A percentile compares a stretch with the other conserved stretches of the same genome.
These are phyloP conservation scores for Bufo gargarizans DNA, from an alignment of 2,113 vertebrate species.

Conservation along the genomic window DNA sequence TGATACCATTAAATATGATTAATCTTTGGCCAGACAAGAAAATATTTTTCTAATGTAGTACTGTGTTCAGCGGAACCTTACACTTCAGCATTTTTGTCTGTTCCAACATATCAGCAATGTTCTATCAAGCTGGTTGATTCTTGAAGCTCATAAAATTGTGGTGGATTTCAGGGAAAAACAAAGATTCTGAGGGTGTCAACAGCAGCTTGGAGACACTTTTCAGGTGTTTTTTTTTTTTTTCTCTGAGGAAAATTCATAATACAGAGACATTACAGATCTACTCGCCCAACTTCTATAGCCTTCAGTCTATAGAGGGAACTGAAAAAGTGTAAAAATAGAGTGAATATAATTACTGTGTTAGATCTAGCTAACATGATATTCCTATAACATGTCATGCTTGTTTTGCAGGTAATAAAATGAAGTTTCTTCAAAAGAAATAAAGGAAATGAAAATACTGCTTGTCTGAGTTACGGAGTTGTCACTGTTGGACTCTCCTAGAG, in stretches of 20 bases:
- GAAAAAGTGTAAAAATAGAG: neutral
- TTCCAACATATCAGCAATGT: neutral
- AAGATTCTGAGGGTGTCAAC: too few species aligned
- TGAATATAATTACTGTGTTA: neutral
- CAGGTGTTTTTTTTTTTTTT: too few species aligned
- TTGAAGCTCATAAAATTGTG: neutral
- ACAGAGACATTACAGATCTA: too few species aligned
- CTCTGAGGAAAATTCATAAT: too few species aligned
- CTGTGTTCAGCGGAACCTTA: neutral
- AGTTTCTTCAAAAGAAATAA: slow-evolving; percentile 77
- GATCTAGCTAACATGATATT: neutral
- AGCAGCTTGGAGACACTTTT: too few species aligned
- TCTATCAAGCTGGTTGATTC: neutral
- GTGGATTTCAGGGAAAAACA: neutral
- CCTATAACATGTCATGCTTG: neutral
- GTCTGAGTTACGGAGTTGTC: neutral
- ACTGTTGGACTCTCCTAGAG: neutral
- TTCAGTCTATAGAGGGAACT: too few species aligned
- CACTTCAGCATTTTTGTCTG: neutral
- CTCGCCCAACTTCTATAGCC: too few species aligned
- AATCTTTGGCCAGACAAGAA: neutral
- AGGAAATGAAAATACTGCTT: neutral
- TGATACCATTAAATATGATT: neutral
- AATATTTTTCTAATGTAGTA: neutral
- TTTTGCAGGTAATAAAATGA: slow-evolving; percentile 76